Evolutionary conservation across 2,797 vertebrate species (phyloP).

Genomic region (Serranus cabrilla): DNA sequence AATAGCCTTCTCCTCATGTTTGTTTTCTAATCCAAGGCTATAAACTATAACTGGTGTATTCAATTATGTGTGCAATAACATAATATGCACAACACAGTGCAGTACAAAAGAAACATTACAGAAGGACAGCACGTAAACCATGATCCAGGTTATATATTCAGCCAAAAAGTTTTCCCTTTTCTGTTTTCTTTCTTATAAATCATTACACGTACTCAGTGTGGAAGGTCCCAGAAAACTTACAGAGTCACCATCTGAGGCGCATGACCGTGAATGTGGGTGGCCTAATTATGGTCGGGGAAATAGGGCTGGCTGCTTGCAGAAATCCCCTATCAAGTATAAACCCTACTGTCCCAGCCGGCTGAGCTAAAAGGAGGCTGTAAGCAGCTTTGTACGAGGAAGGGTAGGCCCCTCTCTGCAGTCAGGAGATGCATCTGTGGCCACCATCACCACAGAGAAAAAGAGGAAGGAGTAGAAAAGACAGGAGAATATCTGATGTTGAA

Average conservation of each 20-base stretch:
- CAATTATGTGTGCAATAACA: background rate
- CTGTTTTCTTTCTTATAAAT: constrained; percentile 24
- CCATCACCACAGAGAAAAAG: constrained; percentile 49
- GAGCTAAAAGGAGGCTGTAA: constrained; percentile 73
- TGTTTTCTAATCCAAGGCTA: background rate
- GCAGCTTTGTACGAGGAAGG: constrained; percentile 67
- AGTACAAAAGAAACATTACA: background rate
- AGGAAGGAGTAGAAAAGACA: constrained; percentile 55
- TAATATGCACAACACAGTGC: background rate
- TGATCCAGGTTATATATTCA: constrained; percentile 25
- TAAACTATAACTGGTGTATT: background rate
- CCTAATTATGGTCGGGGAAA: constrained; percentile 81
- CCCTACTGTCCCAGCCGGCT: constrained; percentile 71
- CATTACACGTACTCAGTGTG: constrained; percentile 45
- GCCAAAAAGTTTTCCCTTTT: background rate
- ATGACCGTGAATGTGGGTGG: constrained; percentile 84
- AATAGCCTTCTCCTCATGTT: background rate
- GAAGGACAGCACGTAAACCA: background rate
- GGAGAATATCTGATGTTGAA: constrained; percentile 46
- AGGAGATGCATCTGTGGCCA: constrained; percentile 36
- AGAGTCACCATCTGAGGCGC: constrained; percentile 62
- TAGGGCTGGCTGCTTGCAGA: constrained; percentile 73
- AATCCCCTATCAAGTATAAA: constrained; percentile 79
- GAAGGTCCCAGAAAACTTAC: constrained; percentile 56
- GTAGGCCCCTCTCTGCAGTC: constrained; percentile 50